Percentiles rank a stretch among this genome's conserved stretches.
phyloP scores from a whole-genome alignment of 1,140 invertebrate species.

The Temnothorax nylanderi region DNA sequence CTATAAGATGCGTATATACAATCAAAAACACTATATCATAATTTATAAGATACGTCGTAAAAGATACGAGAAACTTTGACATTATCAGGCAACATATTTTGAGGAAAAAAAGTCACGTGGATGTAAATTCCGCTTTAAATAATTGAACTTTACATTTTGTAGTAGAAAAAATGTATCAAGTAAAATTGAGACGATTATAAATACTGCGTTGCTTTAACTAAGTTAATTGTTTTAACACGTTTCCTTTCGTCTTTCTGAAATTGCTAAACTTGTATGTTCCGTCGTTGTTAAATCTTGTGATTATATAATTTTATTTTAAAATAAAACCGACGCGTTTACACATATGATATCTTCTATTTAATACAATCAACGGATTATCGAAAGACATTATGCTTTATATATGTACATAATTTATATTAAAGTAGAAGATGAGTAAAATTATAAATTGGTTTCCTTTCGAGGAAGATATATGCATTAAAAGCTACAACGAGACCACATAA shows the following conservation, averaged over 20 bases:
- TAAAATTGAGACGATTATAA: not conserved
- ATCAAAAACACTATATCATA: not conserved
- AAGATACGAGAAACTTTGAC: not conserved
- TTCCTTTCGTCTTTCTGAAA: not conserved
- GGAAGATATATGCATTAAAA: not conserved
- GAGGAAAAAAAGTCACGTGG: not conserved
- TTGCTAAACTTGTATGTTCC: not conserved
- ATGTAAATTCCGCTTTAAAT: not conserved
- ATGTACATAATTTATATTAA: not conserved
- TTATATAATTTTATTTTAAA: not conserved
- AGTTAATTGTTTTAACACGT: not conserved
- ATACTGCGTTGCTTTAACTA: not conserved
- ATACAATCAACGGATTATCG: not conserved
- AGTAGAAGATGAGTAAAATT: not conserved
- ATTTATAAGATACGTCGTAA: not conserved
- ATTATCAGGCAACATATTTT: not conserved
- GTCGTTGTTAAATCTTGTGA: not conserved
- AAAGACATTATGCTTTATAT: not conserved
- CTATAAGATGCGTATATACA: not conserved
- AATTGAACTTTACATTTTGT: not conserved
- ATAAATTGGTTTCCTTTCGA: not conserved
- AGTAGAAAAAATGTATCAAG: not conserved
- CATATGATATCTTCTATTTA: not conserved
- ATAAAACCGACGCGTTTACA: not conserved
- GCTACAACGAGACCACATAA: not conserved